Conservation (phyloP, 2,888 invertebrate species). For the Alviniconcha strummeri region DNA sequence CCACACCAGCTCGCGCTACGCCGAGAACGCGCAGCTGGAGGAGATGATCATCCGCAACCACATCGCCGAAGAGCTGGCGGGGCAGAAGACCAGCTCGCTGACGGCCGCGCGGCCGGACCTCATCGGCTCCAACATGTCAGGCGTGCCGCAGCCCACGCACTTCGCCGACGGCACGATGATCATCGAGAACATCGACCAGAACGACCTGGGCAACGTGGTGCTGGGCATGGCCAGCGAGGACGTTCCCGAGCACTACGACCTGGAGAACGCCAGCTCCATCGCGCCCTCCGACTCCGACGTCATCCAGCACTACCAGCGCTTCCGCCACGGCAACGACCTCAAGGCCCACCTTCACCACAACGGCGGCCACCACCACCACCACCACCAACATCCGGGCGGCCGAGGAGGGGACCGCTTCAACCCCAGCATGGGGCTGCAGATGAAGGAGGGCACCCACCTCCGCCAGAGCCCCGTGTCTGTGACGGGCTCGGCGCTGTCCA, state of each 20-base stretch:
- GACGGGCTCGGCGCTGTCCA: slow-evolving; percentile 47
- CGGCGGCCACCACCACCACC: slow-evolving; percentile 37
- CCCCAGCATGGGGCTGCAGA: slow-evolving; percentile 31
- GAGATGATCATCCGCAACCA: slow-evolving; percentile 78
- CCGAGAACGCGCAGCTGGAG: slow-evolving; percentile 58
- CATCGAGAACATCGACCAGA: slow-evolving; percentile 64
- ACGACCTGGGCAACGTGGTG: slow-evolving; percentile 40
- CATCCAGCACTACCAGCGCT: slow-evolving; percentile 95
- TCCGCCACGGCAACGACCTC: slow-evolving; percentile 75
- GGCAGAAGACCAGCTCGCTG: slow-evolving; percentile 82
- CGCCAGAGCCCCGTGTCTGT: slow-evolving; percentile 44
- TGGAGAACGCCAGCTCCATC: slow-evolving; percentile 97
- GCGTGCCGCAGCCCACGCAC: slow-evolving; percentile 52
- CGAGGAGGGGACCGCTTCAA: slow-evolving; percentile 46
- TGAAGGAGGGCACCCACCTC: slow-evolving; percentile 38
- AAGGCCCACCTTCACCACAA: slow-evolving; percentile 32
- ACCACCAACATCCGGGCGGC: slow-evolving; percentile 9
- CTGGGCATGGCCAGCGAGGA: slow-evolving; percentile 54
- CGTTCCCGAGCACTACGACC: slow-evolving; percentile 81
- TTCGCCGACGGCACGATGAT: slow-evolving; percentile 67
- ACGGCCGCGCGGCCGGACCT: slow-evolving; percentile 95
- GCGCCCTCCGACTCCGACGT: slow-evolving; percentile 95
- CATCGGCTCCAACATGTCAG: slow-evolving; percentile 87
- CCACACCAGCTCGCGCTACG: slow-evolving; percentile 47
- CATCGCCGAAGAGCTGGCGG: slow-evolving; percentile 87